phyloP scores from a whole-genome alignment of 1,140 invertebrate species.

The Heliconius hermathena region DNA sequence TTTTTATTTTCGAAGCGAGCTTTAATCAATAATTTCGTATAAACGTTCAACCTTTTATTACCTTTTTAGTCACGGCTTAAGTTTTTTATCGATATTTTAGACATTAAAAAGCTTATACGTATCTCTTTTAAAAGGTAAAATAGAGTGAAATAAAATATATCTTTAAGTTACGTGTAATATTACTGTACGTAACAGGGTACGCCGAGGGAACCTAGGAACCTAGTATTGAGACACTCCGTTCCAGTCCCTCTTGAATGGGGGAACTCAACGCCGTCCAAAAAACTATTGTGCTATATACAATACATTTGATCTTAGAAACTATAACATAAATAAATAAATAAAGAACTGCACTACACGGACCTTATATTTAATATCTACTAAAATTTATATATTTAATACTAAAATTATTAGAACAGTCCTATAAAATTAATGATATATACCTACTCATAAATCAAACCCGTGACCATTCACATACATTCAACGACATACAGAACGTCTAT shows the following conservation, averaged over 20 bases:
- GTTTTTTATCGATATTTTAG: not conserved
- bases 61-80: conserved; percentile 17
- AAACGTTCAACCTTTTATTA: conserved; percentile 18
- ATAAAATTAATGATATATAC: not conserved
- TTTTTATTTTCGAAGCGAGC: conserved; percentile 19
- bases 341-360: no score
- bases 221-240: no score
- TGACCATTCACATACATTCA: not conserved
- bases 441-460: not conserved
- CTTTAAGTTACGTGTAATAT: not conserved
- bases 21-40: conserved; percentile 23
- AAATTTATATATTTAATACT: not conserved
- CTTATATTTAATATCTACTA: no score
- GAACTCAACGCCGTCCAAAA: no score
- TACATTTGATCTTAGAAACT: no score
- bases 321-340: no score
- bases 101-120: not conserved
- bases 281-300: no score
- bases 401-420: not conserved
- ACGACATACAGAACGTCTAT: not conserved
- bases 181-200: no score
- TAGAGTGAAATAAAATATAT: not conserved
- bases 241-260: no score
- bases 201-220: no score
- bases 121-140: not conserved